Base-by-base conservation (phyloP, 2,113 vertebrate genomes). In the Semnornis frantzii region DNA sequence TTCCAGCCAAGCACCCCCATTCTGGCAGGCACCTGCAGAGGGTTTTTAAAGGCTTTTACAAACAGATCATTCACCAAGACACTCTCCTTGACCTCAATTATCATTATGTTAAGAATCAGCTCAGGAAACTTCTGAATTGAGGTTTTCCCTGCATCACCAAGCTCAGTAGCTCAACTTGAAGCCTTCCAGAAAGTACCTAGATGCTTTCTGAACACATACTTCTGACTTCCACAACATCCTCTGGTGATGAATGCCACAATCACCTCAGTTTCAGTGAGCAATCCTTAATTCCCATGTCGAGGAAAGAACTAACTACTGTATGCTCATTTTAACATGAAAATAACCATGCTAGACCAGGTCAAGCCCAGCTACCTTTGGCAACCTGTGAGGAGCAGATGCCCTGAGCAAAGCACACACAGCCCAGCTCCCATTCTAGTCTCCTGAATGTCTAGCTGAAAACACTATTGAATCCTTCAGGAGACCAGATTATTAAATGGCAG, bases 281-380 rank as follows among this genome's bases (percentile, higher is more conserved):
- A 23, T 4, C 33, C 75, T 37, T 0, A 9, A 6, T 8, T 62
- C 39, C 52, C 14, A 5, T 1, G 7, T 5, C 46, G 75, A 57
- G 50, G 64, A 10, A 37, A 19, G 30, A 83, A 21, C 0, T 5
- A 31, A 37, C 0, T 9, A 14, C 21, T 6, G 2, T 3, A 42
- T 6, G 19, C 28, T 68, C 18, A 34, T 52, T 46, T 48, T 11
- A 44, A 10, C 31, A 30, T 2, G 3, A 34, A 16, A 15, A 79
- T 6, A 58, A 33, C 20, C 11, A 6, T 1, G 4, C 6, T 11
- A 33, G 50, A 13, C 3, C 23, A 58, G 55, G 55, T 28, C 14
- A 77, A 59, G 27, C 2, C n/a, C 90, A 23, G 23, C 4, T 15
- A 62, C 37, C 44, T 30, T 15, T 50, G 73, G 62, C 6, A 74